phyloP scores from a whole-genome alignment of 2,113 vertebrate species.

The Triplophysa rosa region DNA sequence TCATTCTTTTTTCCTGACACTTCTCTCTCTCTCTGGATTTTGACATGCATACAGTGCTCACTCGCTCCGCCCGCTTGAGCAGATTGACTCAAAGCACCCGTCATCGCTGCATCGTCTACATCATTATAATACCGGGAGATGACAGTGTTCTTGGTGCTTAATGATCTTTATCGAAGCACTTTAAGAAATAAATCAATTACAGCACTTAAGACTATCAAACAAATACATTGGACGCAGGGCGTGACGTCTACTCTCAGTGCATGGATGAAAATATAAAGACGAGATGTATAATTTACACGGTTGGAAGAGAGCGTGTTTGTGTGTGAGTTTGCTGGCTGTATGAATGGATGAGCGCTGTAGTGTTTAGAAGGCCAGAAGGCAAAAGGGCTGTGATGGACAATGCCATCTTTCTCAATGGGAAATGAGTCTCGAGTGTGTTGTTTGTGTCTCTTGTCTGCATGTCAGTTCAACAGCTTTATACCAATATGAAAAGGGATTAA shows the following conservation, averaged over 20 bases:
- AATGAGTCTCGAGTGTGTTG: conserved; percentile 6
- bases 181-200: neutral
- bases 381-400: conserved; percentile 13
- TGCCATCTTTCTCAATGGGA: neutral
- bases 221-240: conserved; percentile 6
- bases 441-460: conserved; percentile 27
- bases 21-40: conserved; percentile 2
- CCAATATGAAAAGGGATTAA: conserved; percentile 16
- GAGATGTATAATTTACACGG: no score
- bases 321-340: neutral
- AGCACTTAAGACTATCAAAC: conserved; percentile 26
- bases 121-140: neutral
- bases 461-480: conserved; percentile 27
- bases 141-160: neutral
- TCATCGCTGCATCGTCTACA: neutral
- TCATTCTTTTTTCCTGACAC: no score
- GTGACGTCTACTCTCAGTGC: neutral
- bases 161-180: conserved; percentile 10
- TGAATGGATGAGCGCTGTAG: neutral
- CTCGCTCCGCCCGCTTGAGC: neutral
- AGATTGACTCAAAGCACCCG: neutral
- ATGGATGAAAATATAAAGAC: neutral
- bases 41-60: neutral
- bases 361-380: conserved; percentile 9
- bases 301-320: neutral